phyloP scores from a whole-genome alignment of 2,797 vertebrate species.

The Chaunax sp. region DNA sequence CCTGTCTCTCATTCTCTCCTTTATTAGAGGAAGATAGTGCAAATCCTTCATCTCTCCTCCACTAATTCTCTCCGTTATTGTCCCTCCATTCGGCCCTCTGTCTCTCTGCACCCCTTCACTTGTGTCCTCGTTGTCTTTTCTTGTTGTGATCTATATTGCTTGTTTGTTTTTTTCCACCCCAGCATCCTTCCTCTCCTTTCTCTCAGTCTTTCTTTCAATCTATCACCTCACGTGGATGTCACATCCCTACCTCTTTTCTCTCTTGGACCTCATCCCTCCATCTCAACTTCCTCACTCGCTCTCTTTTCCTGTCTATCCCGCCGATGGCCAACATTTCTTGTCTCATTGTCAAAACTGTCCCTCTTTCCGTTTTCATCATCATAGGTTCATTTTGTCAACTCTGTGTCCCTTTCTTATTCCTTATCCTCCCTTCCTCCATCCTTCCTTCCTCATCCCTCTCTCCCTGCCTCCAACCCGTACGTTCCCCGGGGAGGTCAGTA shows the following conservation, averaged over 20 bases:
- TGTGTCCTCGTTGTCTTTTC: conserved; percentile 51
- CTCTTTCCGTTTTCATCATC: conserved; percentile 74
- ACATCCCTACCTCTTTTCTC: conserved; percentile 43
- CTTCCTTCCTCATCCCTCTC: conserved; percentile 56
- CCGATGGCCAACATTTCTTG: conserved; percentile 46
- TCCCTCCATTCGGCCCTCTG: conserved; percentile 42
- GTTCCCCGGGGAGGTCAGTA: conserved; percentile 91
- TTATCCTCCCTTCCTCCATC: conserved; percentile 61
- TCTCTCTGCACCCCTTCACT: conserved; percentile 56
- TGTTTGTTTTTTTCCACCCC: neutral
- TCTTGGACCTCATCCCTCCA: conserved; percentile 53
- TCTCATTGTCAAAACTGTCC: conserved; percentile 59
- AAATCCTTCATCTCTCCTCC: conserved; percentile 84
- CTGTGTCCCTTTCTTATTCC: conserved; percentile 58
- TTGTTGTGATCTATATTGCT: conserved; percentile 58
- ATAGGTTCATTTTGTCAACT: conserved; percentile 76
- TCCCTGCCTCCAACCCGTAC: conserved; percentile 72
- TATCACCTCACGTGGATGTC: conserved; percentile 39
- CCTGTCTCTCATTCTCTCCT: conserved; percentile 78
- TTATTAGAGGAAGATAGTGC: conserved; percentile 84
- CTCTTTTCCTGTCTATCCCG: conserved; percentile 23
- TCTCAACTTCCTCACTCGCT: conserved; percentile 51
- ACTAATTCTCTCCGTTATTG: conserved; percentile 82
- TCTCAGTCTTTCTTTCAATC: conserved; percentile 41
- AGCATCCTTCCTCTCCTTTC: conserved; percentile 45